Conservation (phyloP, 2,888 invertebrate species). For the Perizoma flavofasciatum region DNA sequence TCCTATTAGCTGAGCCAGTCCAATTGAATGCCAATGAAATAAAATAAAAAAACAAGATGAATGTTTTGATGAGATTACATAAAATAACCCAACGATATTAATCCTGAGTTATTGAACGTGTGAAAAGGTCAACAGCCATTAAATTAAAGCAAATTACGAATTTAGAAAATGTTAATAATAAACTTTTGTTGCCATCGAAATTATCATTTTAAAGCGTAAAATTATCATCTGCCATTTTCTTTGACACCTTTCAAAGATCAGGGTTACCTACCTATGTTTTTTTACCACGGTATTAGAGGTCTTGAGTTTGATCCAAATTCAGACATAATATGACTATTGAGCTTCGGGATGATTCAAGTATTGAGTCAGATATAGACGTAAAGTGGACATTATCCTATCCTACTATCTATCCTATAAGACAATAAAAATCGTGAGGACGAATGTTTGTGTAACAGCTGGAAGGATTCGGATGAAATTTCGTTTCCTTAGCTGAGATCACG, state of each 20-base stretch:
- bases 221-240: conserved; percentile 45
- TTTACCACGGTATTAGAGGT: too few species aligned
- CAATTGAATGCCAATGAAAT: conserved; percentile 22
- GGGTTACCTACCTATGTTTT: conserved; percentile 1
- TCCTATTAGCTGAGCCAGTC: conserved; percentile 11
- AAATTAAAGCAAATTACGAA: conserved; percentile 39
- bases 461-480: too few species aligned
- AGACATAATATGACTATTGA: too few species aligned
- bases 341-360: too few species aligned
- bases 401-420: too few species aligned
- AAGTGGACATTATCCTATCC: too few species aligned
- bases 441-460: too few species aligned
- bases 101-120: conserved; percentile 37
- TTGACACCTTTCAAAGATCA: conserved; percentile 15
- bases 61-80: conserved; percentile 29
- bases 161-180: conserved; percentile 22
- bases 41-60: conserved; percentile 31
- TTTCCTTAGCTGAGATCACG: too few species aligned
- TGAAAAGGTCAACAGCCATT: conserved; percentile 48
- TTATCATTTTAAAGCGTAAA: conserved; percentile 51
- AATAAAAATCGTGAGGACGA: too few species aligned
- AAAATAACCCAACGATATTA: conserved; percentile 31
- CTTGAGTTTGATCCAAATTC: too few species aligned
- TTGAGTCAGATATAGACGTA: too few species aligned
- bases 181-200: conserved; percentile 34